Conservation (phyloP, 2,113 vertebrate genomes). For the Saimiri boliviensis region DNA sequence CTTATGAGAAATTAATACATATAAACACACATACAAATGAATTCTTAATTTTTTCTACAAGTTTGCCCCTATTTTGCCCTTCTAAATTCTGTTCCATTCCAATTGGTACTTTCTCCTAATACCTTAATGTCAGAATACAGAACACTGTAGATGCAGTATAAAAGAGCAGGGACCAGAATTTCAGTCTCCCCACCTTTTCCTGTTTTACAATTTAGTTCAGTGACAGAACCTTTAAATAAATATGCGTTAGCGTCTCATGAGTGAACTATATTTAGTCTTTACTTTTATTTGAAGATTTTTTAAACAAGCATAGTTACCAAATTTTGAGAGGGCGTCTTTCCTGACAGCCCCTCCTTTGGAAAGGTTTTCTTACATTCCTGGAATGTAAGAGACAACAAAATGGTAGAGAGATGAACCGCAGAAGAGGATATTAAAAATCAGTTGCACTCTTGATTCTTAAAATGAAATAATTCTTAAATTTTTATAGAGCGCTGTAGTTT, state of each 20-base stretch:
- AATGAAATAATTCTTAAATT: neutral
- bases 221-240: constrained; percentile 28
- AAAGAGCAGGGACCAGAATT: neutral
- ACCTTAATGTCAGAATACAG: neutral
- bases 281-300: constrained; percentile 4
- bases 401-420: neutral
- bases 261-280: constrained; percentile 26
- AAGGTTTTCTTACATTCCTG: neutral
- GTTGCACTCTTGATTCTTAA: neutral
- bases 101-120: neutral
- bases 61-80: neutral
- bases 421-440: neutral
- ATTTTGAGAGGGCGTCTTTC: constrained; percentile 18
- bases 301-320: neutral
- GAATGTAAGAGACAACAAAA: neutral
- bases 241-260: neutral
- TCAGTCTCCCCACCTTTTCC: neutral
- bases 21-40: neutral
- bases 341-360: neutral
- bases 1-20: neutral
- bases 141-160: neutral
- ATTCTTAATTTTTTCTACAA: neutral
- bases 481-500: neutral
- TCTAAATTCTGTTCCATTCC: neutral
- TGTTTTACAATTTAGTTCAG: constrained; percentile 44